Base-by-base conservation (phyloP, 2,888 invertebrate genomes). In the Yponomeuta malinellus region DNA sequence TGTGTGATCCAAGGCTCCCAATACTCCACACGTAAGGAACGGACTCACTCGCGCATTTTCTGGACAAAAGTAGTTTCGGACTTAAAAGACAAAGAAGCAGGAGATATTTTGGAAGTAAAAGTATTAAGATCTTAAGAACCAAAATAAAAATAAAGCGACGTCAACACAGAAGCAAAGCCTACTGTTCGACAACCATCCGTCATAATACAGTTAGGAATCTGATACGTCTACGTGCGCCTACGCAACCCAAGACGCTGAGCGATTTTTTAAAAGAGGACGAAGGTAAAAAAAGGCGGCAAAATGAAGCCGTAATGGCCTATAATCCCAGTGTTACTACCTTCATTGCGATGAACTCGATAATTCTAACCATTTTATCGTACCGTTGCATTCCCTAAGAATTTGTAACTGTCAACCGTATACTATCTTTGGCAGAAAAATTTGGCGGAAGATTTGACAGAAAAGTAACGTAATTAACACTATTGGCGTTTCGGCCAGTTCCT, bases 131-230 rank as follows among this genome's bases (percentile, higher is more conserved):
- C 43, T 43, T 8, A 43, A 43, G 2, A 43, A 8, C 43, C 1
- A 5, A 5, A 8, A 43, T 9, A 43, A 43, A 43, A 43, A 43
- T 43, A 8, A 43, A 37, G 37, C 37, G 37, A 37, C 2, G 37
- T 37, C 37, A 37, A 43, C 43, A 43, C 52, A 59, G 52, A 59
- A 59, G 43, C 43, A 8, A 59, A 59, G 15, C 52, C 52, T 15
- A 59, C 15, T 15, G 4, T 3, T 15, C 52, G 52, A 59, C 52
- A 15, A 59, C 3, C 52, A 59, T 43, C 43, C 43, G 9, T 43
- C 12, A 4, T 59, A 15, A 15, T 59, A 88, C 87, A 87, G 89
- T 89, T 90, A 89, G 88, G 86, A 88, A 89, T 88, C 86, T 83
- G 79, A 83, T 78, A 80, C 78, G 78, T 48, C 59, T 68, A 76